Conservation (phyloP, 2,113 vertebrate genomes). For the Tor tambroides region DNA sequence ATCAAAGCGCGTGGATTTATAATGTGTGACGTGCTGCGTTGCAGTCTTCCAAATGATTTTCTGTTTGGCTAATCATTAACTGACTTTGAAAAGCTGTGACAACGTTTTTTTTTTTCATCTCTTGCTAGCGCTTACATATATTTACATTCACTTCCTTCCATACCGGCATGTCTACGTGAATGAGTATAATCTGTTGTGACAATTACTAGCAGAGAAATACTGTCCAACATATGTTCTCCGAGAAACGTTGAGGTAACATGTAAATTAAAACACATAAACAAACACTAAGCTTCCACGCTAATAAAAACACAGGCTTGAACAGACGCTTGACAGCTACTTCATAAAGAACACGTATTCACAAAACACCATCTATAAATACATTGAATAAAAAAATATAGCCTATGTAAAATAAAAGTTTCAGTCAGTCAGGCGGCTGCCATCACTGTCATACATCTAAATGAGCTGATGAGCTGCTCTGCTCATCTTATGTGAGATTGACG, state of each 20-base stretch:
- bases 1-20: slow-evolving; percentile 62
- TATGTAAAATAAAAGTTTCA: neutral
- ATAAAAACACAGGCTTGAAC: neutral
- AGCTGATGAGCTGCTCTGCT: neutral
- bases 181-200: neutral
- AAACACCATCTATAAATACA: slow-evolving; percentile 24
- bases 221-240: neutral
- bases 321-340: neutral
- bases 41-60: slow-evolving; percentile 35
- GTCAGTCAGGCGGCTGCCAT: neutral
- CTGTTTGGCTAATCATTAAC: slow-evolving; percentile 56
- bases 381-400: neutral
- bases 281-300: neutral
- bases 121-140: neutral
- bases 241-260: neutral
- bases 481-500: neutral
- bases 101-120: slow-evolving; percentile 3
- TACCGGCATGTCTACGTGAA: neutral
- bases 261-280: neutral
- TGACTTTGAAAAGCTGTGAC: neutral
- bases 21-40: slow-evolving; percentile 57
- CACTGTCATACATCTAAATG: slow-evolving; percentile 27
- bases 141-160: slow-evolving; percentile 4
- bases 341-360: neutral
- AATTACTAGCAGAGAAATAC: neutral